Conservation (phyloP, 2,888 invertebrate species). For the Hyppa rectilinea region DNA sequence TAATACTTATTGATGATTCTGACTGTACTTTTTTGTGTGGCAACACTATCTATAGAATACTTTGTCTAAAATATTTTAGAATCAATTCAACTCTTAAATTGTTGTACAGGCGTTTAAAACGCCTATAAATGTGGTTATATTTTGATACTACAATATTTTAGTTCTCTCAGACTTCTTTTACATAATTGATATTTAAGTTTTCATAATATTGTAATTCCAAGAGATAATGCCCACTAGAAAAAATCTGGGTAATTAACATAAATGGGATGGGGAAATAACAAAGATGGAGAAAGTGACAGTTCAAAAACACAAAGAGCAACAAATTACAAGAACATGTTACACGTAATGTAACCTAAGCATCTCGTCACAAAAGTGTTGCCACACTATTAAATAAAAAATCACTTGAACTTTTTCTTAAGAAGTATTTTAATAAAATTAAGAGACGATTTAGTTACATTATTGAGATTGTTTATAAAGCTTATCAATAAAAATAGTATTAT, state of each 20-base stretch:
- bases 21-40: conserved; percentile 46
- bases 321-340: conserved; percentile 7
- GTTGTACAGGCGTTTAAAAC: conserved; percentile 40
- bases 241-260: neutral
- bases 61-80: conserved; percentile 47
- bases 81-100: conserved; percentile 37
- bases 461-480: conserved; percentile 60
- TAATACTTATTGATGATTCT: conserved; percentile 42
- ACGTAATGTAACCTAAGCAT: neutral
- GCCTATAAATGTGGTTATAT: conserved; percentile 20
- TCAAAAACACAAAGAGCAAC: neutral
- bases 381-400: conserved; percentile 27
- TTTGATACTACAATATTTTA: conserved; percentile 42
- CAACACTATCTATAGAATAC: conserved; percentile 20
- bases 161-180: neutral
- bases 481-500: conserved; percentile 66
- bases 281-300: neutral
- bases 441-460: conserved; percentile 43
- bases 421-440: conserved; percentile 39
- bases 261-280: too few species aligned
- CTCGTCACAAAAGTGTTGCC: conserved; percentile 36
- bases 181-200: neutral
- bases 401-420: conserved; percentile 16
- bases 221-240: neutral
- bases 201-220: neutral